These are phyloP conservation scores for Seladonia tumulorum DNA, from an alignment of 2,888 invertebrate species.

Conservation along the genomic window DNA sequence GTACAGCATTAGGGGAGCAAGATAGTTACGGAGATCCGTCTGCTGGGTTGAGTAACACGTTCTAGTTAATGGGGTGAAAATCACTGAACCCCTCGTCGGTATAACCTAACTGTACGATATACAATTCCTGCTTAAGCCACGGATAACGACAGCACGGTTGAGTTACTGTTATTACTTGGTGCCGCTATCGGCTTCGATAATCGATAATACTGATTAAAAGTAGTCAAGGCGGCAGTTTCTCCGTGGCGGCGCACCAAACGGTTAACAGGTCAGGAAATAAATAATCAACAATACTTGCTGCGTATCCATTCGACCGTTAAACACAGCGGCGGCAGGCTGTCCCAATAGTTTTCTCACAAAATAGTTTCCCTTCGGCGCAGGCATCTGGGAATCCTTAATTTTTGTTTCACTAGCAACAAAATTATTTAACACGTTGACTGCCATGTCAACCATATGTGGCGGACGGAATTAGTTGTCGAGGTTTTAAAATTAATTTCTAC, in stretches of 20 bases:
- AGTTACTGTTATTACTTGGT: conserved; percentile 38
- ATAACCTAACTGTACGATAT: conserved; percentile 68
- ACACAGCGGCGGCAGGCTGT: neutral
- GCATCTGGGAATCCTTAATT: no score
- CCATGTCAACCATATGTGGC: no score
- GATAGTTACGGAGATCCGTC: conserved; percentile 28
- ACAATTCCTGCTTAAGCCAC: conserved; percentile 71
- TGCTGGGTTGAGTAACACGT: conserved; percentile 37
- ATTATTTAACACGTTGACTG: no score
- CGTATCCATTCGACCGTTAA: no score
- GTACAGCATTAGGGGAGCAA: conserved; percentile 16
- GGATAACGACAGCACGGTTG: conserved; percentile 72
- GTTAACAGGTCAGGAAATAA: conserved; percentile 14
- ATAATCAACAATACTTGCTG: neutral
- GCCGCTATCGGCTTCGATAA: conserved; percentile 23
- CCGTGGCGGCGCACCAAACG: neutral
- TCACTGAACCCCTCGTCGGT: conserved; percentile 78
- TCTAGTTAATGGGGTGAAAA: conserved; percentile 76
- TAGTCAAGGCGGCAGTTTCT: conserved; percentile 8
- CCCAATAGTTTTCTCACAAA: neutral
- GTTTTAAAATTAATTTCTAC: no score
- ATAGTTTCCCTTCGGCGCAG: no score
- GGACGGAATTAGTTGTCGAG: no score
- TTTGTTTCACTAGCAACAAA: no score
- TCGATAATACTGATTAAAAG: conserved; percentile 28